Base-by-base conservation (phyloP, 1,140 invertebrate species). In the Streblospio benedicti region DNA sequence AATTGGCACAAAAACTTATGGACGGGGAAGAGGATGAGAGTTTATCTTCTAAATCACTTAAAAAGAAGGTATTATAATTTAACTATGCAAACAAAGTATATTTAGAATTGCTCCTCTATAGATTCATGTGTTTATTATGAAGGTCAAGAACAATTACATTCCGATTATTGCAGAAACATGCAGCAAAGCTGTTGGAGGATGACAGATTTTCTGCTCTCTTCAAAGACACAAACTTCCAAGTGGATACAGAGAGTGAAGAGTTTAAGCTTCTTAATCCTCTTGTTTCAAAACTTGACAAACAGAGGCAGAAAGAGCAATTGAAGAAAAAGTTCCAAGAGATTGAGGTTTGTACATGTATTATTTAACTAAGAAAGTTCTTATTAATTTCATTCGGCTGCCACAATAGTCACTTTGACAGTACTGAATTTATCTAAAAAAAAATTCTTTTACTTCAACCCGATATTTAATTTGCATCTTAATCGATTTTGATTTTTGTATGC, bases 201-300 rank as follows among this genome's bases (percentile, higher is more conserved):
- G 81, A 87, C 61, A 83, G 95, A 68, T 98, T 98, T 77, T 87
- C 90, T 50, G 84, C 82, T 16, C 76, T 98, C 63, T 98, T 99
- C 76, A 83, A 83, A 65, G 93, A 97, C 82, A 86, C 91, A 32
- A 91, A 97, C 69, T 98, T 94, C 76, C 85, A 95, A 80, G 86
- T 98, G 56, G 89, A 97, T 69, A 87, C 86, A 69, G 84, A 85
- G 67, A 85, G 89, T 52, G 88, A 93, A 68, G 74, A 79, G 51
- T 79, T 66, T 64, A 75, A 77, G 43, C 76, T 95, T 28, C 75
- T 95, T n/a, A 93, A 94, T 80, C 92, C 92, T 30, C 88, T 93
- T 18, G 79, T 95, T 18, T 87, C 90, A 33, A 86, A 88, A 70
- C 72, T 93, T 41, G 84, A 87, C 60, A 88, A 86, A 71, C 76